These are phyloP conservation scores for Otus sunia DNA, from an alignment of 2,113 vertebrate genomes.

Conservation along the genomic window DNA sequence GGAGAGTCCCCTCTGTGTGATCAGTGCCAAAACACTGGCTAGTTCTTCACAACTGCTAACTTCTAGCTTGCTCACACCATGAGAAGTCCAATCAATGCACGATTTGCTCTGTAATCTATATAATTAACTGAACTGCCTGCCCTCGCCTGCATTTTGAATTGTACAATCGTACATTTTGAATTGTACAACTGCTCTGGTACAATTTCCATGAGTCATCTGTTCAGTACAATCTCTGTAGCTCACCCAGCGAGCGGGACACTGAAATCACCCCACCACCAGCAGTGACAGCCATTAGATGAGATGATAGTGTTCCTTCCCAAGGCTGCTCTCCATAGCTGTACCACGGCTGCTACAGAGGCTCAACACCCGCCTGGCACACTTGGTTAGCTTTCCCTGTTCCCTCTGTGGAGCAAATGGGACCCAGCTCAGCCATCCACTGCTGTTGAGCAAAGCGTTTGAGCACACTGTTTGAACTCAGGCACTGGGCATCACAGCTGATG, in stretches of 20 bases:
- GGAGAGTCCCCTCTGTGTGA: background rate
- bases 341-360: background rate
- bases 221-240: background rate
- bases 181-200: background rate
- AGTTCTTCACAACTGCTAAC: background rate
- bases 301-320: background rate
- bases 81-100: background rate
- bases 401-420: background rate
- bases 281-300: background rate
- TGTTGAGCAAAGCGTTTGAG: background rate
- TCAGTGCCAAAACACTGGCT: background rate
- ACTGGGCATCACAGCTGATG: background rate
- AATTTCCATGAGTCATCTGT: background rate
- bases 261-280: background rate
- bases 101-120: background rate
- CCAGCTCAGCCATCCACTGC: background rate
- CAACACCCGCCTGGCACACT: background rate
- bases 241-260: rapidly evolving
- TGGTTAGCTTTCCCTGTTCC: background rate
- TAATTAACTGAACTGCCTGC: background rate
- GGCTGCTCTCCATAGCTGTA: background rate
- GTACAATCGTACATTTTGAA: background rate
- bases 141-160: background rate
- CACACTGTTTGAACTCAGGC: background rate
- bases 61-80: background rate